Conservation (phyloP, 2,113 vertebrate genomes). For the Myotis brandtii region DNA sequence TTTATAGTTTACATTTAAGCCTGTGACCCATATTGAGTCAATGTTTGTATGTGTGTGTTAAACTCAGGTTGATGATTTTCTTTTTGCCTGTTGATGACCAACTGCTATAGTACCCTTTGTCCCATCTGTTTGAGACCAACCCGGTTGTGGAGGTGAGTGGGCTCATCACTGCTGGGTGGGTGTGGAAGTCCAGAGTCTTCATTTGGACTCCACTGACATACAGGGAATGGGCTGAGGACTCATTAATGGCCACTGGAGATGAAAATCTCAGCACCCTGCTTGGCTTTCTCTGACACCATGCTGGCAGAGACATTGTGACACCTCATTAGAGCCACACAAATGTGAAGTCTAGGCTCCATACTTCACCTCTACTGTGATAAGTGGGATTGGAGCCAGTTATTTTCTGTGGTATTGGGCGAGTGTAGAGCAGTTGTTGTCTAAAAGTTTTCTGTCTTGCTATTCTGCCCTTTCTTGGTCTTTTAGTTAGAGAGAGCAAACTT, state of each 20-base stretch:
- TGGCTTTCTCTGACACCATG: background rate
- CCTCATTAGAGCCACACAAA: background rate
- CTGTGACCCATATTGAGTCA: background rate
- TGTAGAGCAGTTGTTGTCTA: background rate
- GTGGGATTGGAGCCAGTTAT: background rate
- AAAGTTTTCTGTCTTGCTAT: background rate
- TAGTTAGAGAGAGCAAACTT: background rate
- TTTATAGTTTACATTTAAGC: conserved; percentile 25
- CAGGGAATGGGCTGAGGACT: background rate
- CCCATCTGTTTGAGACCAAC: background rate
- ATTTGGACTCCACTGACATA: background rate
- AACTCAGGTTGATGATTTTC: background rate
- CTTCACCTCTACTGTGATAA: background rate
- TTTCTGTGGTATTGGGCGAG: background rate
- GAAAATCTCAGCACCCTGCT: background rate
- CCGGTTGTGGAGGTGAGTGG: accelerated
- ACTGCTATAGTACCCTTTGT: background rate
- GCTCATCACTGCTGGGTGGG: background rate
- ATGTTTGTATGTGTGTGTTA: background rate
- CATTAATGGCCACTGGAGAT: background rate
- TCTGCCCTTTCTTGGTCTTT: background rate
- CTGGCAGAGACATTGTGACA: too few relatives aligned
- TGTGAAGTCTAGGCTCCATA: background rate
- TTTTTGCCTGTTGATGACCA: background rate
- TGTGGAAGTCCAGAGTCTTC: background rate